Conservation (phyloP, 2,888 invertebrate genomes). For the Watsonalla binaria region DNA sequence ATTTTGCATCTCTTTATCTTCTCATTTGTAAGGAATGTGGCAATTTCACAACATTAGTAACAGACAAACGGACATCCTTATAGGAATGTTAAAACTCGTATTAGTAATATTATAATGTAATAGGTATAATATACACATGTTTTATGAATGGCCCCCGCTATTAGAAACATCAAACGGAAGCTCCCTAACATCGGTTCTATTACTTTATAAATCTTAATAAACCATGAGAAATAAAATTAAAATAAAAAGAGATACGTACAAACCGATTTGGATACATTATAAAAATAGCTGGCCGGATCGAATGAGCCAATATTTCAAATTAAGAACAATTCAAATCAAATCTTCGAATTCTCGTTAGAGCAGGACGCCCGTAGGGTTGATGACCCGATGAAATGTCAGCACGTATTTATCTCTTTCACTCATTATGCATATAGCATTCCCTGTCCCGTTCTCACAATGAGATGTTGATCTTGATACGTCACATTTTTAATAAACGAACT, state of each 20-base stretch:
- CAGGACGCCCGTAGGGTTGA: constrained; percentile 76
- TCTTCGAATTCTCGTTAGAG: constrained; percentile 77
- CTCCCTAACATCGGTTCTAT: constrained; percentile 46
- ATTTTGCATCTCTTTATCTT: no score
- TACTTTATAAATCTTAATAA: constrained; percentile 60
- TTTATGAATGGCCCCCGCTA: constrained; percentile 51
- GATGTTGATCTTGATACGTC: constrained; percentile 79
- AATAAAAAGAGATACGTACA: constrained; percentile 32
- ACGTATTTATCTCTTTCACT: constrained; percentile 57
- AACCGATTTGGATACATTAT: constrained; percentile 19
- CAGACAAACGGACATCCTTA: not conserved
- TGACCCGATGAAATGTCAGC: constrained; percentile 78
- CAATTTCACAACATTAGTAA: not conserved
- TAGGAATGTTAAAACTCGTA: not conserved
- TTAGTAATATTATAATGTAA: no score
- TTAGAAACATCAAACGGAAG: constrained; percentile 69
- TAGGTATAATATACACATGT: not conserved
- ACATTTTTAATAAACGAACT: constrained; percentile 79
- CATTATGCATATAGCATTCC: constrained; percentile 36
- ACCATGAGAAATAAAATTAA: constrained; percentile 45
- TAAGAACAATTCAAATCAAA: constrained; percentile 78
- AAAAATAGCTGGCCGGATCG: constrained; percentile 53
- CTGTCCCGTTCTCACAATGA: constrained; percentile 59
- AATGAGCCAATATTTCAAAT: constrained; percentile 70
- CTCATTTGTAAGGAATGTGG: no score